Evolutionary conservation across 2,888 invertebrate species (phyloP), one percentile per base, ranked within the genome.

Genomic region (Mactromeris polynyma): DNA sequence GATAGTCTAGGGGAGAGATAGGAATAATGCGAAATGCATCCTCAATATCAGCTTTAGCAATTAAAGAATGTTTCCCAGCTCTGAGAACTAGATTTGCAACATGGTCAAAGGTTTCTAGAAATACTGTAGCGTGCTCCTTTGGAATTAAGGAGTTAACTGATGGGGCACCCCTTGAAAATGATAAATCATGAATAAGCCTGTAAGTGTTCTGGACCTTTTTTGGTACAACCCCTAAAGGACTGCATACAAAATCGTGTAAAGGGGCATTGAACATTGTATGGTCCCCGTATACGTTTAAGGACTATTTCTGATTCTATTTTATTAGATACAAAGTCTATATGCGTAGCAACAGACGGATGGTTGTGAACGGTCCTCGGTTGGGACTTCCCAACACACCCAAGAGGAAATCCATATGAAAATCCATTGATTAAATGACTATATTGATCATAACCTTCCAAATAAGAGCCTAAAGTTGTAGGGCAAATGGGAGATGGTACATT

Each of bases 1-100:
- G 86, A 73, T 90, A 87, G 33, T 91, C 90, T n/a, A 40, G 0
- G 46, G 90, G 90, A 17, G 73, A 46, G 11, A 93, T 87, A 14
- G 91, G 93, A 42, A 91, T 84, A 26, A 87, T 90, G 6, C 90
- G 81, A 64, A 91, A 93, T 4, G 82, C 89, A 69, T 91, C 89
- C 81, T 89, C 85, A 19, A 92, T 89, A 73, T 92, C 92, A 0
- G 88, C 78, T 82, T 91, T 93, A n/a, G 91, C 88, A 38, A 91
- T 83, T 26, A 85, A 46, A 26, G 77, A 80, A 11, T 69, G 26
- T 69, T 6, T 6, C 0, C 92, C 91, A 85, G 73, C 84, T 26
- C 42, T 4, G 36, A 86, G n/a, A 3, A 90, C 80, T 2, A 91
- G 64, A 17, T 38, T 6, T 19, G 83, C 86, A 26, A 81, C 84